Conservation (phyloP, 2,113 vertebrate species). For the Sphaerodactylus townsendi region DNA sequence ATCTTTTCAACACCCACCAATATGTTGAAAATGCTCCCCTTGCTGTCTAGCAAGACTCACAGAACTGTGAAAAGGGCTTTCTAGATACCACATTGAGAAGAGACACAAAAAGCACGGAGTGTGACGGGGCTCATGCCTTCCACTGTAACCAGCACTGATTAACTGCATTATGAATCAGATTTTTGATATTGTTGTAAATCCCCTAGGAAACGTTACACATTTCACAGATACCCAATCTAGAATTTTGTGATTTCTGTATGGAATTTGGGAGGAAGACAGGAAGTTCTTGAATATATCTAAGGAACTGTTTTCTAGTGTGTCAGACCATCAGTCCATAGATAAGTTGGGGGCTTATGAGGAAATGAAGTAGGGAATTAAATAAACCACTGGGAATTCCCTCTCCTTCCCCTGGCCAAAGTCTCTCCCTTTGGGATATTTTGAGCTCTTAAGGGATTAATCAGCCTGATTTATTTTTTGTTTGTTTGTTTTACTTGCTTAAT, state of each 20-base stretch:
- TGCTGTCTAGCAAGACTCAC: neutral
- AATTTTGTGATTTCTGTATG: too few relatives aligned
- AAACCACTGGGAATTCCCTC: too few relatives aligned
- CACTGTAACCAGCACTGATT: neutral
- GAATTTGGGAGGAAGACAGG: neutral
- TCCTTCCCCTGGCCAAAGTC: too few relatives aligned
- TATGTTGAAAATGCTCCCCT: neutral
- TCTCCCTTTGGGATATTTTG: too few relatives aligned
- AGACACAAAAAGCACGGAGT: neutral
- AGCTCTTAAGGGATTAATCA: too few relatives aligned
- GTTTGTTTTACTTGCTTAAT: too few relatives aligned
- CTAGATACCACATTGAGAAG: neutral
- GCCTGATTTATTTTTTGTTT: too few relatives aligned
- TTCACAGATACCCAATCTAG: neutral
- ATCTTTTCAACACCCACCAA: neutral
- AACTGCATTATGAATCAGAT: neutral
- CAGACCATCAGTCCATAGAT: neutral
- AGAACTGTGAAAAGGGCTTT: neutral
- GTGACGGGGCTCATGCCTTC: too few relatives aligned
- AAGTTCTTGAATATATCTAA: neutral
- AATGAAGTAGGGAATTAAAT: too few relatives aligned
- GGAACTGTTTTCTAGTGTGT: neutral
- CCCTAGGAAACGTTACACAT: neutral
- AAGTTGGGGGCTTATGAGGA: too few relatives aligned
- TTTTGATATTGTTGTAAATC: neutral